Evolutionary conservation across 2,888 invertebrate genomes (phyloP).

Genomic region (Agrotis exclamationis): DNA sequence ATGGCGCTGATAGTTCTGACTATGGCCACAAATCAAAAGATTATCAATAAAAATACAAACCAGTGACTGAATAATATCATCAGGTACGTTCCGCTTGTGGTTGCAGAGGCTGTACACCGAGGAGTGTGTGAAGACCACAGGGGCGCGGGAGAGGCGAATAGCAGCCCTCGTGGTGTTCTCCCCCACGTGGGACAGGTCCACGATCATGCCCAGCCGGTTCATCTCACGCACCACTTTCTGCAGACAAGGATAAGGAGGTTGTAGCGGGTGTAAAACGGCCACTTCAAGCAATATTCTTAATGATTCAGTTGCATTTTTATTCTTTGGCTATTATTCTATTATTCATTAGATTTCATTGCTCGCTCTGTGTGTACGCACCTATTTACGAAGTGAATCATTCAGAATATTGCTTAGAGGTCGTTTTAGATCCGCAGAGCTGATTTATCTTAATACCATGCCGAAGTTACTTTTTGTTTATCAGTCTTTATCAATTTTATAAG

Average conservation of each 20-base stretch:
- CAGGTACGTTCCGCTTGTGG: conserved; percentile 94
- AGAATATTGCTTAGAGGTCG: too few species aligned
- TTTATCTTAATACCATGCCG: too few species aligned
- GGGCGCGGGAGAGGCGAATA: conserved; percentile 92
- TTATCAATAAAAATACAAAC: conserved; percentile 78
- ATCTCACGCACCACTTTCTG: conserved; percentile 94
- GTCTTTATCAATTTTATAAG: too few species aligned
- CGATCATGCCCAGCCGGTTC: conserved; percentile 95
- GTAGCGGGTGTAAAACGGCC: neutral
- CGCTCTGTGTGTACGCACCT: too few species aligned
- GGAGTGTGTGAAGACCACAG: conserved; percentile 95
- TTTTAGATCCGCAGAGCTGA: too few species aligned
- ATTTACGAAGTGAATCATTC: too few species aligned
- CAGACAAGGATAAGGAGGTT: conserved; percentile 60
- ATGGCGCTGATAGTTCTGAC: neutral
- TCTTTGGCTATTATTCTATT: too few species aligned
- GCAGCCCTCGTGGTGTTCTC: conserved; percentile 93
- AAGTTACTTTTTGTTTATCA: too few species aligned
- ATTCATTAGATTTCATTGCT: too few species aligned
- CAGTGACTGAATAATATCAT: conserved; percentile 91
- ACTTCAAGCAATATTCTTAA: too few species aligned
- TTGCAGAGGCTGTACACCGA: conserved; percentile 94
- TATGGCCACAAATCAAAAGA: neutral
- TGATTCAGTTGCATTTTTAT: too few species aligned
- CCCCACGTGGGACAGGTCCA: conserved; percentile 94